Percentiles rank a stretch among this genome's conserved stretches.
phyloP scores from a whole-genome alignment of 2,888 invertebrate genomes.

The Bruchidius siliquastri region DNA sequence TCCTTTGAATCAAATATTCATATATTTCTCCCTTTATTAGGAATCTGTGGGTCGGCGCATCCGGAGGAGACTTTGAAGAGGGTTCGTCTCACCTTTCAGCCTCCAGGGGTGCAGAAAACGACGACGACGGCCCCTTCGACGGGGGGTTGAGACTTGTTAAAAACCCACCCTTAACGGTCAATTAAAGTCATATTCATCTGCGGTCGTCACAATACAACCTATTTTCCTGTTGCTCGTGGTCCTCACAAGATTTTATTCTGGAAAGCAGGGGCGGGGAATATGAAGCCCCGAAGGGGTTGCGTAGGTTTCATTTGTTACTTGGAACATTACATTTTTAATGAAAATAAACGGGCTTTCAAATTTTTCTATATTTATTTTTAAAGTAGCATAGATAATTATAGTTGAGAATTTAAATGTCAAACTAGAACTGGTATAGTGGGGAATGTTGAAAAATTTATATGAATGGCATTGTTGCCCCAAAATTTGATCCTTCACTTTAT shows the following conservation, averaged over 20 bases:
- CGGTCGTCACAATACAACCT: conserved; percentile 32
- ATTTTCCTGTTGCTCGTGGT: background rate
- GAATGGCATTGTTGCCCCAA: too few species aligned
- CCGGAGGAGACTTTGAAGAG: background rate
- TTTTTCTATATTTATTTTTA: too few species aligned
- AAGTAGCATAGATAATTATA: too few species aligned
- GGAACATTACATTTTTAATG: too few species aligned
- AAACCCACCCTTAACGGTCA: conserved; percentile 33
- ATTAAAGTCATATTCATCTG: conserved; percentile 37
- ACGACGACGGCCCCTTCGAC: conserved; percentile 19
- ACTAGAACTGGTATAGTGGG: too few species aligned
- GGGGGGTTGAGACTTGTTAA: conserved; percentile 25
- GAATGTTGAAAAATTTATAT: too few species aligned
- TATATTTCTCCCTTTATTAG: background rate
- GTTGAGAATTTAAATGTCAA: too few species aligned
- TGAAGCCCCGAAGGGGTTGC: too few species aligned
- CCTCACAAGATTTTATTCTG: background rate
- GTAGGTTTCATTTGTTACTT: too few species aligned
- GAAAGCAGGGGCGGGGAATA: background rate
- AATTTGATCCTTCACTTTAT: too few species aligned
- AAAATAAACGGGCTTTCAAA: too few species aligned
- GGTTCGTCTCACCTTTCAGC: conserved; percentile 18
- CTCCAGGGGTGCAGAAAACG: conserved; percentile 15
- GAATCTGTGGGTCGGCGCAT: background rate
- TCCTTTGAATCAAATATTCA: background rate